Base-by-base conservation (phyloP, 2,797 vertebrate species). In the Loriculus beryllinus region DNA sequence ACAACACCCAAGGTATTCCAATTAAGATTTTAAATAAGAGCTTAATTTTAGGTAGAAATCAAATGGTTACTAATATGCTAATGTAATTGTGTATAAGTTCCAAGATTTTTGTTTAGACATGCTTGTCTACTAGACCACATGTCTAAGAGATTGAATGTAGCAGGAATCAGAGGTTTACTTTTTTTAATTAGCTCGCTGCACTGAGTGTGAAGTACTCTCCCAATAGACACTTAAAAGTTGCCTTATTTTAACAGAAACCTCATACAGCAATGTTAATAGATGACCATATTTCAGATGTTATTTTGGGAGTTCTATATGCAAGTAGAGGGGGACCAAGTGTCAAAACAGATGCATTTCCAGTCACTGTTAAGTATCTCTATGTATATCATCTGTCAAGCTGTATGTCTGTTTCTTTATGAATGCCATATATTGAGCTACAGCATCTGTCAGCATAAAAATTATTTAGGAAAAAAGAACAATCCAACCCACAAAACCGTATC, bases 391-490 rank as follows among this genome's bases (percentile, higher is more conserved):
- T 91, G 45, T 49, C 83, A 51, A 80, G 52, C 43, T 91, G 31
- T 45, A 6, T 83, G 45, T 67, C 60, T 68, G 43, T 85, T 87
- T 80, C 63, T 83, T 5, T 78, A 4, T 62, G 45, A 48, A 21
- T 76, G 31, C 76, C 14, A 0, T 52, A 7, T 31, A 79, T 8
- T 79, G 76, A 90, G 70, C 87, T 79, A 43, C 56, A 82, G 26
- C 84, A 83, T 37, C 69, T 75, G 35, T 47, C 74, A 82, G 47
- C 11, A 43, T 83, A 54, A 83, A 81, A 92, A 90, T 35, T 26
- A 25, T 20, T 77, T 43, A 0, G 1, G 10, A 29, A 43, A 45
- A 16, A 11, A 8, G 15, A 3, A 3, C 1, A 22, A 29, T 1
- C 6, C 18, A 59, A 23, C 12, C 8, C n/a, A 67, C 10, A 69